Base-by-base conservation (phyloP, 1,140 invertebrate genomes). In the Drosophila yakuba region DNA sequence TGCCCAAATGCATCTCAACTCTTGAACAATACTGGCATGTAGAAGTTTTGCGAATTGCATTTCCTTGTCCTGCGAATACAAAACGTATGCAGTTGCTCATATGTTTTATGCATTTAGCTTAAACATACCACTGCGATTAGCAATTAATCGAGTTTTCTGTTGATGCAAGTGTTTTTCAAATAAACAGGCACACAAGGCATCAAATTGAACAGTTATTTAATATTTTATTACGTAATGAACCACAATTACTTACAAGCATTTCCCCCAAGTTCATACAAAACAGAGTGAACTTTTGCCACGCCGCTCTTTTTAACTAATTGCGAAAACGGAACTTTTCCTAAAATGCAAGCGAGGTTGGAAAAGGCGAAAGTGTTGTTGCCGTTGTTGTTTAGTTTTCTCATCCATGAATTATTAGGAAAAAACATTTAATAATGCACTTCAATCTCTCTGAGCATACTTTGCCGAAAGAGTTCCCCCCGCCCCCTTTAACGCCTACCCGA, bases 371-470 rank as follows among this genome's bases (percentile, higher is more conserved):
- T 75, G 60, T 75, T 62, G 51, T 14, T 38, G 36, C 12, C 8
- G 36, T 38, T 32, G 32, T 8, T 32, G 32, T 45, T 56, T 43
- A 50, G 45, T 74, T 74, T 51, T 32, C 50, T 32, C 38, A 20
- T 5, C 35, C 47, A 75, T 81, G 48, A 79, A 84, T 66, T 75
- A 79, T 83, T 57, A 51, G 63, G 17, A 66, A 59, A 62, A 62
- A 79, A 81, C 67, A 59, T 67, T 74, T 78, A 63, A 86, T 78
- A 85, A 81, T 69, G 56, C 68, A 59, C 74, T 86, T 81, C 54
- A 66, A 57, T 76, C 38, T 76, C 43, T 71, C 55, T 58, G 58
- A 55, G 45, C 75, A 35, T 57, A 47, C 57, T 57, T 57, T 68
- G 44, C 55, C 58, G 55, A 60, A 62, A 72, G 47, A 62, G 58